Evolutionary conservation across 1,140 invertebrate species (phyloP).

Genomic region (Drosophila virilis): DNA sequence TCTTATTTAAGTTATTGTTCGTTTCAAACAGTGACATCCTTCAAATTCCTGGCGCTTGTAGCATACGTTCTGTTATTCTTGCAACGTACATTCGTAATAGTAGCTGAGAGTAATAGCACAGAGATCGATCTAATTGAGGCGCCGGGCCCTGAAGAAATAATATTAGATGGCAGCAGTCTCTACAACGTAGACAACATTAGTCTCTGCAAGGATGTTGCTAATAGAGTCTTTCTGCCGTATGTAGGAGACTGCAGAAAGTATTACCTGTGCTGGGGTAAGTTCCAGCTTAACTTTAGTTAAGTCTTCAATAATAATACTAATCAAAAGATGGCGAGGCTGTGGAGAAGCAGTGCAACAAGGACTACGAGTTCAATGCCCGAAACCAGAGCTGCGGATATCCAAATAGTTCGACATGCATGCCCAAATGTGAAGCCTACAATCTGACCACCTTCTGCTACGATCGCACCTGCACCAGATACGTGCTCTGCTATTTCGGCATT

Average conservation of each 20-base stretch:
- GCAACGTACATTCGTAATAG: background rate
- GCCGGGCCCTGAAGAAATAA: background rate
- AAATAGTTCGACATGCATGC: constrained; percentile 27
- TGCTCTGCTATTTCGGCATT: constrained; percentile 65
- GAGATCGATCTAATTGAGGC: background rate
- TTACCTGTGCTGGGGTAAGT: constrained; percentile 61
- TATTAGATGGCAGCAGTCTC: constrained; percentile 1
- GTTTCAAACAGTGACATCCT: constrained; percentile 13
- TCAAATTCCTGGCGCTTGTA: background rate
- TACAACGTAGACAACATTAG: constrained; percentile 43
- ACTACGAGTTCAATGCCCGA: constrained; percentile 50
- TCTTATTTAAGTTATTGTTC: background rate
- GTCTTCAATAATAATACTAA: too few species aligned
- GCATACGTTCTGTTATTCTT: background rate
- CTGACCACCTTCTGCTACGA: constrained; percentile 64
- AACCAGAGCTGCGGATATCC: constrained; percentile 53
- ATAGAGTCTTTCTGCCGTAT: constrained; percentile 63
- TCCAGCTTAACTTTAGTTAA: background rate
- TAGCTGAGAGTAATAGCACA: background rate
- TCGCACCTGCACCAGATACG: constrained; percentile 78
- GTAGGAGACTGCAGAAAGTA: constrained; percentile 64
- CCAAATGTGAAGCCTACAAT: constrained; percentile 21
- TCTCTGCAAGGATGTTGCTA: constrained; percentile 54
- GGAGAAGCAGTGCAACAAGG: constrained; percentile 39
- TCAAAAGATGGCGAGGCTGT: constrained; percentile 52